Evolutionary conservation across 2,797 vertebrate genomes (phyloP).

Genomic region (Eulemur coronatus): DNA sequence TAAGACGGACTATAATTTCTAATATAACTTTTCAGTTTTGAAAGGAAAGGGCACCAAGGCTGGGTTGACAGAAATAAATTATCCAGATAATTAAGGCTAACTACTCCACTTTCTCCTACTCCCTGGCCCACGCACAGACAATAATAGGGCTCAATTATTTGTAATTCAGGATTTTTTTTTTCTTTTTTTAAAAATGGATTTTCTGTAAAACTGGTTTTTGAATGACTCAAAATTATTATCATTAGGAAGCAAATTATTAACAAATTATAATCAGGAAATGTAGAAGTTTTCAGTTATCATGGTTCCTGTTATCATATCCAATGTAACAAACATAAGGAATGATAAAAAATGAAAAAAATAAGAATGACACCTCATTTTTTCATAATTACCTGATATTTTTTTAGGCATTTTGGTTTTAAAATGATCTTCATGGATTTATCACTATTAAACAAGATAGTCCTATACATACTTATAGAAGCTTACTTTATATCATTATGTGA

Average conservation of each 20-base stretch:
- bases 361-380: not conserved
- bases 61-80: conserved; percentile 78
- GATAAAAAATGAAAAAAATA: not conserved
- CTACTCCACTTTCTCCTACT: conserved; percentile 68
- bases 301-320: not conserved
- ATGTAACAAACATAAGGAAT: not conserved
- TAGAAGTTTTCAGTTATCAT: conserved; percentile 20
- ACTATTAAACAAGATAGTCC: not conserved
- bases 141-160: conserved; percentile 78
- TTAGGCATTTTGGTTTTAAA: not conserved
- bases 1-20: conserved; percentile 69
- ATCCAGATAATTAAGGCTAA: conserved; percentile 78
- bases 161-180: conserved; percentile 71
- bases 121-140: conserved; percentile 47
- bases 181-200: conserved; percentile 33
- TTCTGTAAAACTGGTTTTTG: conserved; percentile 59
- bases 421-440: not conserved
- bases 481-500: not conserved
- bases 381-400: conserved; percentile 1
- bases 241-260: conserved; percentile 66
- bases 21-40: conserved; percentile 54
- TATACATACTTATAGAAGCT: not conserved
- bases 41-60: conserved; percentile 59
- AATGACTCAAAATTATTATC: conserved; percentile 65
- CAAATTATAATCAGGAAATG: conserved; percentile 58